Evolutionary conservation across 2,113 vertebrate genomes (phyloP).

Genomic region (Passer montanus): DNA sequence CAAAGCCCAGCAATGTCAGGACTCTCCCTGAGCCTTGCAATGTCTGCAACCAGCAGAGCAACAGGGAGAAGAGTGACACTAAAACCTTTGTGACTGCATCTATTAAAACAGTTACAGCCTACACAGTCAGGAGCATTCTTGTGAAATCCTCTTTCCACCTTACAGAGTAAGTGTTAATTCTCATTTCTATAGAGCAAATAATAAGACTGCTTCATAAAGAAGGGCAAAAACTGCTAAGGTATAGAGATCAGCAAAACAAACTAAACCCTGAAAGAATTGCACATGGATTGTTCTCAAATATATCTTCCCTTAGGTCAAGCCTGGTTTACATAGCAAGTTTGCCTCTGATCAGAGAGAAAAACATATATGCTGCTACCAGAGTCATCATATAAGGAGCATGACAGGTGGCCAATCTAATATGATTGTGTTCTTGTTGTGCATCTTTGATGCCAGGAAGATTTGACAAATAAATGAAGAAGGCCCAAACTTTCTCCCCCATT

Average conservation of each 20-base stretch:
- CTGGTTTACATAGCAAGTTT: not conserved
- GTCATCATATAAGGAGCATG: not conserved
- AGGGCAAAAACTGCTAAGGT: not conserved
- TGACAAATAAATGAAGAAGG: not conserved
- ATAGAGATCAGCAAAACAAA: not conserved
- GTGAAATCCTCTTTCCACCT: not conserved
- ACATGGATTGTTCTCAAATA: not conserved
- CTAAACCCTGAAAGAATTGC: not conserved
- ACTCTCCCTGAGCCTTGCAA: not conserved
- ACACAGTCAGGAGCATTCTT: not conserved
- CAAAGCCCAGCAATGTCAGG: not conserved
- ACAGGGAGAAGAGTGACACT: not conserved
- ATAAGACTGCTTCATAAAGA: not conserved
- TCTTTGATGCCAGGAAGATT: not conserved
- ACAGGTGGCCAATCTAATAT: not conserved
- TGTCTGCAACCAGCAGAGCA: not conserved
- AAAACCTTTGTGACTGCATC: not conserved
- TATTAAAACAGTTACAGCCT: not conserved
- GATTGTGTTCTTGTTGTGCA: not conserved
- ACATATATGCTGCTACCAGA: not conserved
- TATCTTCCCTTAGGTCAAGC: not conserved
- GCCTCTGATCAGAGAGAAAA: not conserved
- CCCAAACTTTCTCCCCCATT: not conserved
- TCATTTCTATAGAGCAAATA: not conserved
- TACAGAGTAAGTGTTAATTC: not conserved